A percentile compares a stretch with the other conserved stretches of the same genome.
These are phyloP conservation scores for Haemorhous mexicanus DNA, from an alignment of 2,113 vertebrate genomes.

Conservation along the genomic window DNA sequence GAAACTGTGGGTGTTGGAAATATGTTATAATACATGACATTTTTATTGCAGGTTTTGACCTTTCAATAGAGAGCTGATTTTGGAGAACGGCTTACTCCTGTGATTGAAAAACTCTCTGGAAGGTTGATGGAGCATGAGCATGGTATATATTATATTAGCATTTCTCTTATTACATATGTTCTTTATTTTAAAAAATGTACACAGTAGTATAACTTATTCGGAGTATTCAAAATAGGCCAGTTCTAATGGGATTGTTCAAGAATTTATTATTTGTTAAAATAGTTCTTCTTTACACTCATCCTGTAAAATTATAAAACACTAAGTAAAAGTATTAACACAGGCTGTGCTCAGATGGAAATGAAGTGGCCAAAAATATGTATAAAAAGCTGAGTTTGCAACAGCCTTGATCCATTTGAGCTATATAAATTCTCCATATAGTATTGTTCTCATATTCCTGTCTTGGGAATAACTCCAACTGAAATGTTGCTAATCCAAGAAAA, in stretches of 20 bases:
- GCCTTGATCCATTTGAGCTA: slow-evolving; percentile 20
- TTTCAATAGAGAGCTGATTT: slow-evolving; percentile 73
- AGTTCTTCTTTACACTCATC: slow-evolving; percentile 26
- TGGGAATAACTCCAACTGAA: slow-evolving; percentile 37
- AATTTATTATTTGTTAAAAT: slow-evolving; percentile 6
- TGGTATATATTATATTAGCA: slow-evolving; percentile 66
- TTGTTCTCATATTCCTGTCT: slow-evolving; percentile 28
- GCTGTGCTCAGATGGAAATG: neutral
- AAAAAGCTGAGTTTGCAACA: slow-evolving; percentile 43
- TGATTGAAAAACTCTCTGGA: slow-evolving; percentile 69
- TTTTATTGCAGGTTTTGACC: slow-evolving; percentile 82
- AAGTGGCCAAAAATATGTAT: slow-evolving; percentile 9
- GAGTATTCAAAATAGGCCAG: slow-evolving; percentile 1
- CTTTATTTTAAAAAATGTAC: slow-evolving; percentile 17
- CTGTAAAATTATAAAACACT: slow-evolving; percentile 21
- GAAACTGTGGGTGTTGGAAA: slow-evolving; percentile 73
- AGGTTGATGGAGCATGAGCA: slow-evolving; percentile 64
- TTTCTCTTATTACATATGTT: slow-evolving; percentile 50
- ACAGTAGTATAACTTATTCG: neutral
- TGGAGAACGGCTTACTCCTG: slow-evolving; percentile 67
- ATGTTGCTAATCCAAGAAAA: slow-evolving; percentile 4
- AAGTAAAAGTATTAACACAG: slow-evolving; percentile 17
- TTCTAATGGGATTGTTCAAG: neutral
- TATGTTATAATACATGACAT: slow-evolving; percentile 79
- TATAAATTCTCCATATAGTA: slow-evolving; percentile 2